Evolutionary conservation across 1,140 invertebrate genomes (phyloP).

Genomic region (Rhopalosiphum padi): DNA sequence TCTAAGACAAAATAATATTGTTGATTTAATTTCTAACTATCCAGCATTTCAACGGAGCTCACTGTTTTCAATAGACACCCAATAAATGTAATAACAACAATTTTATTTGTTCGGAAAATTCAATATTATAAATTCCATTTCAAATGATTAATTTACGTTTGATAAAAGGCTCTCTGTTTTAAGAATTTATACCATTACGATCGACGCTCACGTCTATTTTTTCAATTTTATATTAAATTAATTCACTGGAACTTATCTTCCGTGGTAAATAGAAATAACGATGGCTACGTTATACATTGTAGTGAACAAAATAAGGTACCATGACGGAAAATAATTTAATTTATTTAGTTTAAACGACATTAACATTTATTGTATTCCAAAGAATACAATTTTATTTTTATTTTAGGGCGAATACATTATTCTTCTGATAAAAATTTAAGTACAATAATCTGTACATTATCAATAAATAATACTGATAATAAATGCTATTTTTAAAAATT

Average conservation of each 20-base stretch:
- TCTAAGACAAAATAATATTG: not conserved
- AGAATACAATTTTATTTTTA: not conserved
- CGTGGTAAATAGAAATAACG: not conserved
- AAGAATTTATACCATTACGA: not conserved
- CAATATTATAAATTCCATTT: not conserved
- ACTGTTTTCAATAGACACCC: not conserved
- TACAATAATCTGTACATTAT: not conserved
- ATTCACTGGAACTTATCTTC: not conserved
- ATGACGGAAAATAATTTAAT: too few relatives aligned
- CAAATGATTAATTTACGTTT: not conserved
- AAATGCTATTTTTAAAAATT: not conserved
- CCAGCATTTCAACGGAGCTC: not conserved
- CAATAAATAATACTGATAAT: not conserved
- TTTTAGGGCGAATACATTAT: not conserved
- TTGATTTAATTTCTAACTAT: not conserved
- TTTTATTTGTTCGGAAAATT: not conserved
- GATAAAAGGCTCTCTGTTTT: not conserved
- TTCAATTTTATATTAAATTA: not conserved
- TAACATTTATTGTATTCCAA: not conserved
- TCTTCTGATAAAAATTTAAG: not conserved
- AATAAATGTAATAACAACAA: not conserved
- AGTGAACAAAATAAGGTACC: not conserved
- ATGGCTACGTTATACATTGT: not conserved
- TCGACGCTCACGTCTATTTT: not conserved
- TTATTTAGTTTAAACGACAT: not conserved